Percentiles rank a stretch among this genome's conserved stretches.
phyloP scores from a whole-genome alignment of 2,888 invertebrate species.

The Blastobasis adustella region DNA sequence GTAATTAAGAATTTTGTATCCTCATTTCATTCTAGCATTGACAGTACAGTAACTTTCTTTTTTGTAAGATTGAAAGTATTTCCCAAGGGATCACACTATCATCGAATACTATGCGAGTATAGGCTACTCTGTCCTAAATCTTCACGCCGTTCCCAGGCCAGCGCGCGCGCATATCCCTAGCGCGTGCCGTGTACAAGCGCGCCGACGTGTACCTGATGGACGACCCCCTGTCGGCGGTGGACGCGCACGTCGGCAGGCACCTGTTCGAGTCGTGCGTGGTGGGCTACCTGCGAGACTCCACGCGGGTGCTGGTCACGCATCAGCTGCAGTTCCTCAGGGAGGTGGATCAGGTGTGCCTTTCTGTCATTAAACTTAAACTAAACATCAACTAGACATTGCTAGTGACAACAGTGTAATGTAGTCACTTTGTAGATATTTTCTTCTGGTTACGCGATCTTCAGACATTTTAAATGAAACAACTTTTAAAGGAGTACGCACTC shows the following conservation, averaged over 20 bases:
- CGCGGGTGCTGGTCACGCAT: conserved; percentile 85
- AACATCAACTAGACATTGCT: too few species aligned
- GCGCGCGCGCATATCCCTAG: conserved; percentile 90
- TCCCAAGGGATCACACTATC: too few species aligned
- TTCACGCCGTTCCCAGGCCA: conserved; percentile 78
- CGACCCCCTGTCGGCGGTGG: conserved; percentile 95
- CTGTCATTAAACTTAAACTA: too few species aligned
- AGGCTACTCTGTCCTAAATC: not conserved
- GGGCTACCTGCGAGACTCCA: conserved; percentile 79
- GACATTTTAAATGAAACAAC: too few species aligned
- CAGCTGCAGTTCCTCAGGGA: conserved; percentile 81
- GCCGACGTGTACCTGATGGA: conserved; percentile 92
- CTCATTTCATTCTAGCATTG: too few species aligned
- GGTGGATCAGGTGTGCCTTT: conserved; percentile 57
- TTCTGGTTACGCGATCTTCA: too few species aligned
- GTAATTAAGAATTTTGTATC: too few species aligned
- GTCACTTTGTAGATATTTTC: too few species aligned
- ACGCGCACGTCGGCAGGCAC: conserved; percentile 91
- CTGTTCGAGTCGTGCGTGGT: conserved; percentile 88
- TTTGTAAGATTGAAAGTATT: too few species aligned
- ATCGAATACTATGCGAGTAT: not conserved
- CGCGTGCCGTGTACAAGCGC: conserved; percentile 89
- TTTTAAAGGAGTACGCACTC: too few species aligned
- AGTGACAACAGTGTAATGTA: too few species aligned
- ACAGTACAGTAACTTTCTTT: too few species aligned